phyloP scores from a whole-genome alignment of 2,888 invertebrate species.

The Stenotaenia linearis region DNA sequence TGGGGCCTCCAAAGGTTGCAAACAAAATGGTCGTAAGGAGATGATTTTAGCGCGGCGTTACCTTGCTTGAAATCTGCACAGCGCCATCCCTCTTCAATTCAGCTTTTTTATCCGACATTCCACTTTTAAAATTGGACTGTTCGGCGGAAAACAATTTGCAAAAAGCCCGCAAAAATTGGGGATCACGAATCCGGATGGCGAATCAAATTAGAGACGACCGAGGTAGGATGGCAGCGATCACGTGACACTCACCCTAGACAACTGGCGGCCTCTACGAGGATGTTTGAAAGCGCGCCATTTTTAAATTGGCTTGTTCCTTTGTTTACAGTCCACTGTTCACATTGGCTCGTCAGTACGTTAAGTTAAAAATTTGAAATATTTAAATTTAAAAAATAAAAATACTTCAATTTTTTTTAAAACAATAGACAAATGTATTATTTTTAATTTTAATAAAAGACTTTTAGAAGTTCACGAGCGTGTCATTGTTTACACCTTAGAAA shows the following conservation, averaged over 20 bases:
- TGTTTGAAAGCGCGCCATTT: neutral
- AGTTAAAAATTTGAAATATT: no score
- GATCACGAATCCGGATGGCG: neutral
- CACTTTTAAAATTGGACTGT: neutral
- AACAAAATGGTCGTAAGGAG: neutral
- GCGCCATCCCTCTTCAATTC: slow-evolving; percentile 35
- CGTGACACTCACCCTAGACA: slow-evolving; percentile 27
- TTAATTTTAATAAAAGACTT: no score
- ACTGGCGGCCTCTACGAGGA: slow-evolving; percentile 27
- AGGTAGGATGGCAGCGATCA: slow-evolving; percentile 35
- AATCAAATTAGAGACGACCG: slow-evolving; percentile 11
- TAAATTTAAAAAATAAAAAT: neutral
- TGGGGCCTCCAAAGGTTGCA: slow-evolving; percentile 3
- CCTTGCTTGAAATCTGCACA: slow-evolving; percentile 36
- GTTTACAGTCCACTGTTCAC: no score
- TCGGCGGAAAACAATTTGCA: neutral
- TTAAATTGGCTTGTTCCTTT: neutral
- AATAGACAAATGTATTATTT: no score
- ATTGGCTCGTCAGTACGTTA: no score
- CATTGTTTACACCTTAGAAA: neutral
- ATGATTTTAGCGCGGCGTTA: slow-evolving; percentile 19
- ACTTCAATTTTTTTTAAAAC: no score
- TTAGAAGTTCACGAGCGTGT: neutral
- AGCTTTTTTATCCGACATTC: slow-evolving; percentile 34
- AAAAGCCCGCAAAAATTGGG: neutral